Evolutionary conservation across 2,113 vertebrate genomes (phyloP), one percentile per base, ranked within the genome.

Genomic region (Kryptolebias marmoratus): DNA sequence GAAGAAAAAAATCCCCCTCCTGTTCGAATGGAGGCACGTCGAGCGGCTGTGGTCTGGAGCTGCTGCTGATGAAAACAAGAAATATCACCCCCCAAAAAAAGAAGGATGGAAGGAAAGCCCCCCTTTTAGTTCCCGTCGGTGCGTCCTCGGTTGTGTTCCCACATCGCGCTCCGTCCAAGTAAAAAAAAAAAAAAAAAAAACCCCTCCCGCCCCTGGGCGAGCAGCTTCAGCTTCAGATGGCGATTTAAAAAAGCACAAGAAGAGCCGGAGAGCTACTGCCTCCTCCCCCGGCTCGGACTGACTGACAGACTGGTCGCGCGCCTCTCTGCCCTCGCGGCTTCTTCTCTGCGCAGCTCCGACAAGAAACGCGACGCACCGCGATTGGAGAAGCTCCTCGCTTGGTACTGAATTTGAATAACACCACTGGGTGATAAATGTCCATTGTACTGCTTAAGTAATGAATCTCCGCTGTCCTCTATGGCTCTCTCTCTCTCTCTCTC

Each of bases 381-480:
- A 96, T 95, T 95, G 95, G 95, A 94, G 96, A 95, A 95, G 95
- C 93, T 95, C 95, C 95, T 96, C 95, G 96, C 96, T 96, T 97
- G 97, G 96, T 97, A 97, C 97, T 96, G 97, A 95, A 96, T 97
- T 96, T 97, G 96, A 98, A 98, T 98, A 97, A 97, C 97, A 96
- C 96, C 96, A 96, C 95, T 93, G 96, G 96, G 96, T 97, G 97
- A 98, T 98, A 96, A 98, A 99, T 98, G 96, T 95, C 95, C 95
- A 98, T 99, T 99, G 97, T 98, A 96, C 96, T 96, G 96, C 94
- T 93, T 95, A 94, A 96, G 96, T 97, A 95, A 97, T 98, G 96
- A 97, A 98, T 99, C 96, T 97, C 94, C 93, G 94, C 96, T 96
- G 95, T 96, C 96, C 96, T 95, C 95, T 92, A 89, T 94, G 93